These are phyloP conservation scores for Zoanthus sociatus DNA, from an alignment of 92 coral and sea anemone genomes.

Conservation along the genomic window DNA sequence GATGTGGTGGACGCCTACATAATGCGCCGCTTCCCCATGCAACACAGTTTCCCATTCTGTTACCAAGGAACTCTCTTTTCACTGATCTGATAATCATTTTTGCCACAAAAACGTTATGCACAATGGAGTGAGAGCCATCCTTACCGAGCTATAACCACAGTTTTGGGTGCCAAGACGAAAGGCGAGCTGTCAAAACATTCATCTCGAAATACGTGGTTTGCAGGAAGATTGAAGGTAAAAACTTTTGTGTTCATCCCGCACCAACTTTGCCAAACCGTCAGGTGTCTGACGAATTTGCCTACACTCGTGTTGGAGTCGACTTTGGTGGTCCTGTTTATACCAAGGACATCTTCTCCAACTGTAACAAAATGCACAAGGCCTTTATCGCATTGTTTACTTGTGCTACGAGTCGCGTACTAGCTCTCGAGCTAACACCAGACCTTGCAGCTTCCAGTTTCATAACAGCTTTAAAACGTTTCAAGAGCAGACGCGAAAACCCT, in stretches of 20 bases:
- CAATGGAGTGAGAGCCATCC: conserved; percentile 42
- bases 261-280: conserved; percentile 55
- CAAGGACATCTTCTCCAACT: conserved; percentile 35
- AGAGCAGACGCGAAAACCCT: conserved; percentile 47
- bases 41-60: conserved; percentile 5
- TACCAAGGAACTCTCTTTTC: background rate
- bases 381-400: conserved; percentile 62
- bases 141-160: conserved; percentile 24
- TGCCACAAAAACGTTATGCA: conserved; percentile 41
- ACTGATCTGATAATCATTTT: conserved; percentile 14
- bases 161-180: conserved; percentile 35
- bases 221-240: conserved; percentile 4
- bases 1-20: conserved; percentile 33
- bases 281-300: conserved; percentile 42
- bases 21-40: conserved; percentile 24
- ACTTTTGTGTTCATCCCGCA: conserved; percentile 25
- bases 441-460: conserved; percentile 44
- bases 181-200: conserved; percentile 5
- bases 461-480: conserved; percentile 21
- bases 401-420: conserved; percentile 53
- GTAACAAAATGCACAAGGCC: conserved; percentile 43
- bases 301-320: conserved; percentile 49
- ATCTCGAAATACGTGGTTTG: background rate
- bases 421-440: conserved; percentile 53
- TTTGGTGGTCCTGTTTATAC: conserved; percentile 56